These are phyloP conservation scores for Clitarchus hookeri DNA, from an alignment of 2,888 invertebrate genomes.

Conservation along the genomic window DNA sequence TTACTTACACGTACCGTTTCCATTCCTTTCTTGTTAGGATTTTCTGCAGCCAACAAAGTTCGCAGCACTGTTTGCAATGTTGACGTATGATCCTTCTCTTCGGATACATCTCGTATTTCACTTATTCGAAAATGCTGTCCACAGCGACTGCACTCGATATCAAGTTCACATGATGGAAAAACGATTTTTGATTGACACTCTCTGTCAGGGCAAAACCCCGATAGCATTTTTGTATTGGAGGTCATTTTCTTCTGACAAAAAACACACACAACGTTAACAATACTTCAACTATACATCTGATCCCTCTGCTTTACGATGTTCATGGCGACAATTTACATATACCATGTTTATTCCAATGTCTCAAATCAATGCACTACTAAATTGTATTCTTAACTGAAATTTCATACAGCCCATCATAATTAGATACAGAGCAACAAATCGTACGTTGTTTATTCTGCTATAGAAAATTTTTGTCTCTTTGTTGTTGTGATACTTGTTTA, in stretches of 20 bases:
- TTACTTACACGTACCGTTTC: slow-evolving; percentile 46
- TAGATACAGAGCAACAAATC: too few relatives aligned
- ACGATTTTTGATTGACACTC: slow-evolving; percentile 51
- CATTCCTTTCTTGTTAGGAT: slow-evolving; percentile 50
- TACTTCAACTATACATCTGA: too few relatives aligned
- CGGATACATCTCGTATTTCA: slow-evolving; percentile 48
- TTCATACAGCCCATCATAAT: too few relatives aligned
- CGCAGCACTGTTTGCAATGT: slow-evolving; percentile 50
- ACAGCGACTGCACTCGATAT: slow-evolving; percentile 53
- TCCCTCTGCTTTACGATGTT: too few relatives aligned
- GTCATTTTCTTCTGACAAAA: background rate
- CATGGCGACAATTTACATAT: too few relatives aligned
- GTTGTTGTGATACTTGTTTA: background rate
- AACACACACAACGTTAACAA: background rate
- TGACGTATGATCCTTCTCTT: slow-evolving; percentile 48
- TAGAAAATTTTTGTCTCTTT: background rate
- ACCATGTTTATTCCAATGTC: too few relatives aligned
- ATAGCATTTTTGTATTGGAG: slow-evolving; percentile 39
- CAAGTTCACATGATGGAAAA: slow-evolving; percentile 51
- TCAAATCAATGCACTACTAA: too few relatives aligned
- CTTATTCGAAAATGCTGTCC: slow-evolving; percentile 51
- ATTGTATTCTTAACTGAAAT: too few relatives aligned
- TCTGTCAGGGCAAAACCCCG: slow-evolving; percentile 52
- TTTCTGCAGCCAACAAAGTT: slow-evolving; percentile 48
- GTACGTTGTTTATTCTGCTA: too few relatives aligned